A percentile compares a stretch with the other conserved stretches of the same genome.
Conservation (phyloP, 2,797 vertebrate species). For the Threskiornis aethiopicus region DNA sequence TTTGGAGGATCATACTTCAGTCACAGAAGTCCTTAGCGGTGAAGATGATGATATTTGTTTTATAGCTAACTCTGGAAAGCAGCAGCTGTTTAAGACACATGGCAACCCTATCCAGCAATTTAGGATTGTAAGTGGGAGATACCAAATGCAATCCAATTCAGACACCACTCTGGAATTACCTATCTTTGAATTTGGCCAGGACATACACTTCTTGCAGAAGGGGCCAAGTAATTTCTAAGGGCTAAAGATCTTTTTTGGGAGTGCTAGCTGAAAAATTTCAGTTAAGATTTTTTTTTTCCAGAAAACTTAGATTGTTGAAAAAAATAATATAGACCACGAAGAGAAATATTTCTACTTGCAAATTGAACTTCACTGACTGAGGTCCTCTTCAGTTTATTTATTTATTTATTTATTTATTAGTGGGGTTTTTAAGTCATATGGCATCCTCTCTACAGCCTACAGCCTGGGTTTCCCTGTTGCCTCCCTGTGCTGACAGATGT, state of each 20-base stretch:
- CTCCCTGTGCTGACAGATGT: not conserved
- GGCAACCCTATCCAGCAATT: not conserved
- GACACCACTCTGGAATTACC: not conserved
- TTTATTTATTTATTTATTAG: not conserved
- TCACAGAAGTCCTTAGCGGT: not conserved
- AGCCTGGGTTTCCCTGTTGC: not conserved
- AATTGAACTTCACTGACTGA: not conserved
- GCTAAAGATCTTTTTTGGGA: not conserved
- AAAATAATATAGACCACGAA: fast-evolving
- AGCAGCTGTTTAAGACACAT: not conserved
- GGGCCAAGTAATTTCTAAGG: not conserved
- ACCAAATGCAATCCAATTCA: not conserved
- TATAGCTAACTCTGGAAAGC: not conserved
- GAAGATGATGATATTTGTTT: not conserved
- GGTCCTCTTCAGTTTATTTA: not conserved
- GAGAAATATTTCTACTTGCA: not conserved
- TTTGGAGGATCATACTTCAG: not conserved
- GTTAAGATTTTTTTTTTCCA: not conserved
- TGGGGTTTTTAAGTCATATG: not conserved
- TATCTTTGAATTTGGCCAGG: not conserved
- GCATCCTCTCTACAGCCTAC: not conserved
- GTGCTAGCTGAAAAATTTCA: not conserved
- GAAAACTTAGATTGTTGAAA: not conserved
- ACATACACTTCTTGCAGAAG: not conserved
- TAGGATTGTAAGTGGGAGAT: not conserved